A percentile compares a stretch with the other conserved stretches of the same genome.
phyloP scores from a whole-genome alignment of 2,797 vertebrate species.

The Allenopithecus nigroviridis region DNA sequence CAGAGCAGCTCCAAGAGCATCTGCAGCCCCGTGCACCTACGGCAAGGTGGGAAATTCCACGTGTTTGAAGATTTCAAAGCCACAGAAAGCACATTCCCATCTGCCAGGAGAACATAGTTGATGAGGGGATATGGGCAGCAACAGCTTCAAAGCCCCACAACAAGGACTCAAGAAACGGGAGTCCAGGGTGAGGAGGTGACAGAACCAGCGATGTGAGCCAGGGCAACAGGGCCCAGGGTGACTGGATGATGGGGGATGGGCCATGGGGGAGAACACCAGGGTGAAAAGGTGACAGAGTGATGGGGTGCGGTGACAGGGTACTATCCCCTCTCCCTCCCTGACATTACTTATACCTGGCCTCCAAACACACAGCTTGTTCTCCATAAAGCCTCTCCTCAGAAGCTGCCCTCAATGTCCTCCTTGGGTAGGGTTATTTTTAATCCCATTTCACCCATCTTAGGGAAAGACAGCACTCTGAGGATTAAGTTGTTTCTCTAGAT shows the following conservation, averaged over 20 bases:
- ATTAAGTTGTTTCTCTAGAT: neutral
- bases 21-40: neutral
- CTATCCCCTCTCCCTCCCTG: neutral
- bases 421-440: neutral
- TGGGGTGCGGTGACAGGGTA: neutral
- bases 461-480: neutral
- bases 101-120: neutral
- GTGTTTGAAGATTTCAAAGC: neutral
- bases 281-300: neutral
- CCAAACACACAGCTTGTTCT: neutral
- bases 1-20: neutral
- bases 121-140: neutral
- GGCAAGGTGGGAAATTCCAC: neutral
- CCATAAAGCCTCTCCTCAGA: neutral
- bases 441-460: neutral
- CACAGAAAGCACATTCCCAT: neutral
- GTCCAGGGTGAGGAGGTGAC: neutral
- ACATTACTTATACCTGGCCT: neutral
- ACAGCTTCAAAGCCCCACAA: neutral
- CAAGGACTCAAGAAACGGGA: neutral
- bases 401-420: accelerated
- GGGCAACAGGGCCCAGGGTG: neutral
- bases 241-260: neutral
- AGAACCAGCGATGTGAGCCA: neutral
- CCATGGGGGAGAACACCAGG: neutral